Evolutionary conservation across 2,113 vertebrate species (phyloP), one percentile per base, ranked within the genome.

Genomic region (Halichoeres trimaculatus): DNA sequence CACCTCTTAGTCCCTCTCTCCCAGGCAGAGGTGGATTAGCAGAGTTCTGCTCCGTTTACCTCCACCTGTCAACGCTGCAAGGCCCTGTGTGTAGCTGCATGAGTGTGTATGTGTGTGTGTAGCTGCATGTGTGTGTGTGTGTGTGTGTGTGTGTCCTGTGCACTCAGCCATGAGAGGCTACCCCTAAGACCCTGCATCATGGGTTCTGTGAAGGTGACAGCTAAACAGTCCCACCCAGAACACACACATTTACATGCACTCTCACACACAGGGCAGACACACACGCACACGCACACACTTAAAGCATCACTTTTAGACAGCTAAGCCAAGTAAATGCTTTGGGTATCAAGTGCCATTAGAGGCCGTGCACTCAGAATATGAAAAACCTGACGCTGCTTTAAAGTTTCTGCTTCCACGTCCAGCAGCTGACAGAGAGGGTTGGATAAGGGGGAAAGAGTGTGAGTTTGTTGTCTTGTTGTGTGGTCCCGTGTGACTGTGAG

Each of bases 221-320:
- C 93, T 94, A 95, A 94, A 94, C 92, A 93, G 86, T 94, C 94
- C 94, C 94, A 95, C 94, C 95, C 95, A 95, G 94, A 85, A 92
- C 91, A 82, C 91, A 94, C 89, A 93, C 94, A 30, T 30, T 4
- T 4, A 30, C 30, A 30, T 30, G 30, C 30, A 30, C 30, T 4
- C 30, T 91, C 93, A 94, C 93, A 94, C 93, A 76, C 73, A 61
- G 76, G 55, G 60, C 71, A 74, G 57, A 70, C 85, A 76, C 65
- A 73, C 35, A 55, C 50, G 70, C 57, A 72, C 17, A 57, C 57
- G 45, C 58, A 61, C 72, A 50, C 60, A 67, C 70, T 67, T 64
- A 64, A 69, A 74, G 74, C 57, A 40, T 80, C 1, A 54, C 58
- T 74, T 78, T 80, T 67, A 79, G 23, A 75, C 53, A 10, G 72